Percentiles rank a stretch among this genome's conserved stretches.
Evolutionary conservation across 2,113 vertebrate species (phyloP).

Genomic region (Notothenia coriiceps): DNA sequence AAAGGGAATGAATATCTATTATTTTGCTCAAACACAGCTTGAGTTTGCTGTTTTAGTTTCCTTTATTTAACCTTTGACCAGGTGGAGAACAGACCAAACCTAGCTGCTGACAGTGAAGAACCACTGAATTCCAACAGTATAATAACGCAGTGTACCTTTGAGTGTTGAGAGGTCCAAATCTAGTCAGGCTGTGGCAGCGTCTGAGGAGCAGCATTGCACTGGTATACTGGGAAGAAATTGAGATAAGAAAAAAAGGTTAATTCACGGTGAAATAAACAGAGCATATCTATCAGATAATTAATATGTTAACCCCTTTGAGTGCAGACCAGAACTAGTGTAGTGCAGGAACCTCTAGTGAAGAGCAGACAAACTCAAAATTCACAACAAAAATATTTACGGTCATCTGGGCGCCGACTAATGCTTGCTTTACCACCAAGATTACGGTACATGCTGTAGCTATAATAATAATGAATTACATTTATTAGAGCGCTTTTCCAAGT

Average conservation of each 20-base stretch:
- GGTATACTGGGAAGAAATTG: constrained; percentile 46
- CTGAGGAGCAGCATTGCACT: constrained; percentile 81
- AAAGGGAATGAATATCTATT: not conserved
- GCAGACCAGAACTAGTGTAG: too few species aligned
- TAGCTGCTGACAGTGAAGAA: not conserved
- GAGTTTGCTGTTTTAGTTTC: not conserved
- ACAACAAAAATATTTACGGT: too few species aligned
- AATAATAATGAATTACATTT: too few species aligned
- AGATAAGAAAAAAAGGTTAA: not conserved
- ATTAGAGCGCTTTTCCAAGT: too few species aligned
- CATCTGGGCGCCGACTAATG: too few species aligned
- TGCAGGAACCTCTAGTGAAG: too few species aligned
- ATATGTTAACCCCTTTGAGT: not conserved
- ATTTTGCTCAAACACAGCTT: not conserved
- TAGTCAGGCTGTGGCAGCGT: constrained; percentile 70
- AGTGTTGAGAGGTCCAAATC: constrained; percentile 45
- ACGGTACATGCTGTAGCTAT: too few species aligned
- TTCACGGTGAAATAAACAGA: not conserved
- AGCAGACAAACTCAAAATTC: too few species aligned
- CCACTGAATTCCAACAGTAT: not conserved
- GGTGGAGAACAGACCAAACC: not conserved
- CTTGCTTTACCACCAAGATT: too few species aligned
- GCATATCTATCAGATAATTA: not conserved
- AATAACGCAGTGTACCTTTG: constrained; percentile 67
- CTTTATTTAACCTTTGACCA: not conserved